Evolutionary conservation across 2,888 invertebrate genomes (phyloP), one percentile per base, ranked within the genome.

Genomic region (Lottia scabra): DNA sequence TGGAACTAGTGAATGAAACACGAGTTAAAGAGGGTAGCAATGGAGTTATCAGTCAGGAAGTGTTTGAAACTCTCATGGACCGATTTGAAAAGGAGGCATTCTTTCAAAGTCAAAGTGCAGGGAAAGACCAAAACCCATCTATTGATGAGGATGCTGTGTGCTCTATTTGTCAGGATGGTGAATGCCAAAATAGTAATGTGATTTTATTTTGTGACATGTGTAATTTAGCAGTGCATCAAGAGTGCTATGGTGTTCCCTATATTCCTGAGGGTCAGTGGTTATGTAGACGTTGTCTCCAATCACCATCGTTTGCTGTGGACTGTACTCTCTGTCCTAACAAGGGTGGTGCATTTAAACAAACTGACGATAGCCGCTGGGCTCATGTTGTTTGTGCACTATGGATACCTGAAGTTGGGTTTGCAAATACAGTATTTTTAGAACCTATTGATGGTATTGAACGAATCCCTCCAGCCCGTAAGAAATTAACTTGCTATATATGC

Each of bases 191-290:
- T 90, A 96, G 96, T 68, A 99, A 99, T 90, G 98, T 98, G 65
- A 99, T 99, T 81, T 92, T 99, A 68, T 99, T 99, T 91, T 99
- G 99, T 91, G 99, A 99, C 91, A 98, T 99, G 97, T 99, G 99
- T 90, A 99, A 99, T 91, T 91, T 99, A 79, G 98, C 99, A 38
- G 99, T 99, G 16, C 99, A 99, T 90, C 99, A 91, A 91, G 98
- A 98, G 90, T 99, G 99, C 87, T 99, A 99, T 90, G 99, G 99
- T 68, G 97, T 98, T 6, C 97, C 98, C 8, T 97, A 97, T 89
- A 97, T 98, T 85, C 98, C 97, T 0, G 97, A 97, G 87, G 97
- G 99, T 0, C 98, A 98, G 89, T 99, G 99, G 99, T 91, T 99
- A 44, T 99, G 99, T 88, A 92, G 99, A 65, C 92, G 97, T 75